Conservation (phyloP, 2,888 invertebrate species). For the Tetragonula carbonaria region DNA sequence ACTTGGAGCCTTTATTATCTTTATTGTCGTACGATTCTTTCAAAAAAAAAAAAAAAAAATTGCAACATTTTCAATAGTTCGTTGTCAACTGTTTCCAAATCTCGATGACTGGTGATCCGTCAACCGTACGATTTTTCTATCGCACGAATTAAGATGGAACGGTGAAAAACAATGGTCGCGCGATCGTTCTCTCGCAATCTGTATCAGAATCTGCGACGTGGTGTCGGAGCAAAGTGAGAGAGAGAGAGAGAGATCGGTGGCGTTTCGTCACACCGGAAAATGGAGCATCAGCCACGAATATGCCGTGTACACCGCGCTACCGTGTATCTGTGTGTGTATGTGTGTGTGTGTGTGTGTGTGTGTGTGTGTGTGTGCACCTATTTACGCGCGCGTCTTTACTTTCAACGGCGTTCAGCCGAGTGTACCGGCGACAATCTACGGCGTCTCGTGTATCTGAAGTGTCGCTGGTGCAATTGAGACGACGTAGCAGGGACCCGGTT, state of each 20-base stretch:
- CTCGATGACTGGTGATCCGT: neutral
- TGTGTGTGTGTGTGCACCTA: conserved; percentile 30
- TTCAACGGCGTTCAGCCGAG: conserved; percentile 34
- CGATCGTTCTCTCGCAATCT: neutral
- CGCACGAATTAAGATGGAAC: neutral
- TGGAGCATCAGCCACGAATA: conserved; percentile 50
- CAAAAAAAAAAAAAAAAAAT: no score
- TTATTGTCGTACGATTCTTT: no score
- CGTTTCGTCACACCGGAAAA: conserved; percentile 51
- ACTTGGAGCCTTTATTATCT: no score
- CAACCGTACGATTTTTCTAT: neutral
- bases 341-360: no score
- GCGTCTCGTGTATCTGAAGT: conserved; percentile 50
- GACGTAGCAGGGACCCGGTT: conserved; percentile 43
- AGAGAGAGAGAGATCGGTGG: neutral
- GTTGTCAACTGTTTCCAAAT: no score
- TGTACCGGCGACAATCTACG: conserved; percentile 57
- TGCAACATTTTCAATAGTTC: no score
- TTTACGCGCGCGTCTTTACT: conserved; percentile 56
- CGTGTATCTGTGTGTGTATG: no score
- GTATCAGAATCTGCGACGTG: neutral
- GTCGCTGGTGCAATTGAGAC: conserved; percentile 59
- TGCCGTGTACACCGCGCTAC: conserved; percentile 19
- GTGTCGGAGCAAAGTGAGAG: no score
- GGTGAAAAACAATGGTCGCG: neutral